Evolutionary conservation across 1,140 invertebrate genomes (phyloP), one percentile per base, ranked within the genome.

Genomic region (Atta cephalotes): DNA sequence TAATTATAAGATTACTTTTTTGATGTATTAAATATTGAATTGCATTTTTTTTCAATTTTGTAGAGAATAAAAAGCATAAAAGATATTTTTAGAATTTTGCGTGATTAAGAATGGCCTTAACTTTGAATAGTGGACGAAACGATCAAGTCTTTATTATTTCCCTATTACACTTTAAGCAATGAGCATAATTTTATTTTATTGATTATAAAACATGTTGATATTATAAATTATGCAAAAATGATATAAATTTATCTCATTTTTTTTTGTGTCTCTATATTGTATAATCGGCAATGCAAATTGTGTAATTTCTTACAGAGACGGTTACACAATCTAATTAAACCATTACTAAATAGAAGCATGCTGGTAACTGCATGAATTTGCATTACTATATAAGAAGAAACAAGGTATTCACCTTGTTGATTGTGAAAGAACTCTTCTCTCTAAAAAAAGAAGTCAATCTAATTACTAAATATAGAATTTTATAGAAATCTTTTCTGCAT

Each of bases 121-220:
- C 51, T 68, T 56, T 74, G 25, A 35, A 25, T n/a, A 21, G 66
- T 63, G 21, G 53, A 77, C n/a, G 58, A 51, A 51, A 85, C 63
- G 28, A 14, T 1, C 18, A 18, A 9, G 10, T 45, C 39, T 9
- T 71, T 12, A 18, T 39, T 21, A 35, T 76, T 39, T 76, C 45
- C 3, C 9, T 35, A 2, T 18, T 65, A 65, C 2, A 62, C 7
- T 35, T 4, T 18, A n/a, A 21, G 18, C 31, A 66, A 65, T 16
- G 51, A 45, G 39, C 39, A 51, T 66, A 66, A 66, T 39, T n/a
- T 39, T 66, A 18, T 66, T 66, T 66, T 12, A 70, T 70, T 70
- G 3, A 68, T 45, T 45, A 68, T 21, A 45, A 51, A 51, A 49
- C 1, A 28, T 45, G 1, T 45, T 45, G 39, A 45, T 45, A 45